phyloP scores from a whole-genome alignment of 2,888 invertebrate genomes.

The Tetramorium bicarinatum region DNA sequence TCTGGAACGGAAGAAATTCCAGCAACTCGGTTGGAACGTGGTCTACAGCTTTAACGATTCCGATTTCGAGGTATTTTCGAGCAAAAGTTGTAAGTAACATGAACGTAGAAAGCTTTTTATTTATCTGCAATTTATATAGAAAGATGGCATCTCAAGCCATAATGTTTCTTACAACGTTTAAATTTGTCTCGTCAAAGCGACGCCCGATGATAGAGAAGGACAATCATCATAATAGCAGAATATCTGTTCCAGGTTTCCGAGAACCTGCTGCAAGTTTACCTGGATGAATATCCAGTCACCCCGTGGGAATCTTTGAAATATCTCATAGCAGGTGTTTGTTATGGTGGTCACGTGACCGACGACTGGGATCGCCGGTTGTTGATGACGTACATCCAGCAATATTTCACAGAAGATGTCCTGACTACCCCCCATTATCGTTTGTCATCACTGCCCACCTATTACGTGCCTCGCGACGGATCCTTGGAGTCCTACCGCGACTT shows the following conservation, averaged over 20 bases:
- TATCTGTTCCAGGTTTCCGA: conserved; percentile 90
- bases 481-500: conserved; percentile 94
- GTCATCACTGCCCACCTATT: conserved; percentile 92
- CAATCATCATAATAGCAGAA: conserved; percentile 17
- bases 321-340: conserved; percentile 95
- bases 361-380: conserved; percentile 92
- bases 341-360: conserved; percentile 94
- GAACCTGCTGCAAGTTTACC: conserved; percentile 93
- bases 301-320: conserved; percentile 97
- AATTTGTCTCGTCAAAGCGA: conserved; percentile 25
- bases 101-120: conserved; percentile 30
- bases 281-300: conserved; percentile 94
- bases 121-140: conserved; percentile 27
- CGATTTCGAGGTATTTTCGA: conserved; percentile 92
- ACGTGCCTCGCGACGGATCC: conserved; percentile 94
- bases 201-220: conserved; percentile 28
- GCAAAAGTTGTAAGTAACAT: neutral
- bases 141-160: neutral
- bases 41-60: conserved; percentile 96
- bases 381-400: conserved; percentile 94
- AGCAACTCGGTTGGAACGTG: conserved; percentile 96
- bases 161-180: conserved; percentile 2
- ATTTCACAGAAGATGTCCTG: conserved; percentile 91
- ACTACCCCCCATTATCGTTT: conserved; percentile 91
- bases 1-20: conserved; percentile 94